phyloP scores from a whole-genome alignment of 35 echinoderm and acorn worm genomes.

The Eucidaris tribuloides region DNA sequence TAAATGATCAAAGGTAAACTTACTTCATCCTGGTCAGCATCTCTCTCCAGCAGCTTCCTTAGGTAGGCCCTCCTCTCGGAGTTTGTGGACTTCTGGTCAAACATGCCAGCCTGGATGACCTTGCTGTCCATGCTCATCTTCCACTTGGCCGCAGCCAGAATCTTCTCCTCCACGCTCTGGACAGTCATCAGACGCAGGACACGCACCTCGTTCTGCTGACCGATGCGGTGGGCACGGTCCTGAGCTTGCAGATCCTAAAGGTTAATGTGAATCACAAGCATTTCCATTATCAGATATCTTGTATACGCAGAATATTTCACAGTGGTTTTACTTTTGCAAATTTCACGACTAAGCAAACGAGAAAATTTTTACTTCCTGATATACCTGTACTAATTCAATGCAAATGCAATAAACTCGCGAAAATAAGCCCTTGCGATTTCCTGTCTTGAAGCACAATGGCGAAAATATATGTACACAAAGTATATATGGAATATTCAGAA shows the following conservation, averaged over 20 bases:
- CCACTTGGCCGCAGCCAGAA: constrained; percentile 88
- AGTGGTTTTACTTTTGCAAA: too few species aligned
- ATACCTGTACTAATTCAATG: too few species aligned
- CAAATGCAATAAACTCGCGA: too few species aligned
- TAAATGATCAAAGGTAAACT: constrained; percentile 61
- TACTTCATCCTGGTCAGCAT: constrained; percentile 86
- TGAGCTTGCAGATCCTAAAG: constrained; percentile 96
- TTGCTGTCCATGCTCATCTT: constrained; percentile 97
- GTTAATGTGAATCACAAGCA: not conserved
- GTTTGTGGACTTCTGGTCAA: constrained; percentile 96
- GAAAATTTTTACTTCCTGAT: too few species aligned
- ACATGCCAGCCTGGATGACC: constrained; percentile 99
- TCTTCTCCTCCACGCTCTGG: constrained; percentile 98
- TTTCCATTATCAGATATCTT: not conserved
- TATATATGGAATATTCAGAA: too few species aligned
- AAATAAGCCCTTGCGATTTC: too few species aligned
- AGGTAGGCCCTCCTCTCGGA: constrained; percentile 77
- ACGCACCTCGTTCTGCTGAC: constrained; percentile 94
- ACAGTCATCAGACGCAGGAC: constrained; percentile 97
- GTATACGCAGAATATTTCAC: too few species aligned
- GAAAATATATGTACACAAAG: too few species aligned
- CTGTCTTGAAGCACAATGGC: too few species aligned
- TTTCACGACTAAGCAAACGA: too few species aligned
- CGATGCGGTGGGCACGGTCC: constrained; percentile 97
- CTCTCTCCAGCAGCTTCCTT: constrained; percentile 66